Conservation (phyloP, 2,797 vertebrate genomes). For the Brachyrhaphis roseni region DNA sequence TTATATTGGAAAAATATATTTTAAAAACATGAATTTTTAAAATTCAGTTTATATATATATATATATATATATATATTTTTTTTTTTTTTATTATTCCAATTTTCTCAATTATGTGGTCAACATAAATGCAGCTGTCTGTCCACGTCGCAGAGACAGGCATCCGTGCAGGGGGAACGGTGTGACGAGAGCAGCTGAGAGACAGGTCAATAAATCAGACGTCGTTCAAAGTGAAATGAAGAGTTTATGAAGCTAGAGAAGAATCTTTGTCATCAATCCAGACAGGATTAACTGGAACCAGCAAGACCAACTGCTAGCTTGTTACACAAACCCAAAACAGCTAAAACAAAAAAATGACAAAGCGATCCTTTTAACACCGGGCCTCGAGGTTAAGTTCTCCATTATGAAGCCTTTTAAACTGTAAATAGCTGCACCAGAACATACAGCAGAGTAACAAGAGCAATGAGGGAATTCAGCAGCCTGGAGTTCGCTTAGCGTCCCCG, state of each 20-base stretch:
- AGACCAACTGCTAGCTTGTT: background rate
- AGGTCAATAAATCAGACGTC: background rate
- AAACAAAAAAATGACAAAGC: background rate
- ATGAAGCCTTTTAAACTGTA: background rate
- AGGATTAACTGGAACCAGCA: background rate
- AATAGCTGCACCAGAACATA: background rate
- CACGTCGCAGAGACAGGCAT: background rate
- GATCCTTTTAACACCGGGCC: background rate
- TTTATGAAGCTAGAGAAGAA: background rate
- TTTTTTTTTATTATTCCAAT: too few species aligned
- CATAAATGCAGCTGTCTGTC: background rate
- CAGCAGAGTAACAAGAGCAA: conserved; percentile 1
- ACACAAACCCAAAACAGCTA: background rate
- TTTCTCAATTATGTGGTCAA: too few species aligned
- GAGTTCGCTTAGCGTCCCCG: conserved; percentile 9
- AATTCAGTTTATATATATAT: too few species aligned
- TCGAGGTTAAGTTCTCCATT: background rate
- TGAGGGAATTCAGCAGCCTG: background rate
- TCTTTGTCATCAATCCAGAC: background rate
- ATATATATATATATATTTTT: too few species aligned
- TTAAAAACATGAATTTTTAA: too few species aligned
- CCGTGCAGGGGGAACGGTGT: background rate
- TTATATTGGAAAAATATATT: too few species aligned
- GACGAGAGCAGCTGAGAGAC: background rate
- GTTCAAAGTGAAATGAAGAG: background rate